A percentile compares a stretch with the other conserved stretches of the same genome.
Conservation (phyloP, 2,888 invertebrate genomes). For the Pyrgus malvae region DNA sequence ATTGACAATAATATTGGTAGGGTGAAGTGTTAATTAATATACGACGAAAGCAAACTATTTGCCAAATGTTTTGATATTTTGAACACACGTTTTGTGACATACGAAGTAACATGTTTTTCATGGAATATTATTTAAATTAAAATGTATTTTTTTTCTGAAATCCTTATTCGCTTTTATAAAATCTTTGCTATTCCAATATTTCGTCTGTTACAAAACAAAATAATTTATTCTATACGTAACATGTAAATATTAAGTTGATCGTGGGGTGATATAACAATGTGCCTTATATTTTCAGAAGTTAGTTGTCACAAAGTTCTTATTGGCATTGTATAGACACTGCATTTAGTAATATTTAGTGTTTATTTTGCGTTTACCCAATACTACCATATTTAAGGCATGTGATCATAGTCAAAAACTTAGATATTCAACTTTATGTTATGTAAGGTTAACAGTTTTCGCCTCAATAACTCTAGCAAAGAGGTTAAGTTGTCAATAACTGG, state of each 20-base stretch:
- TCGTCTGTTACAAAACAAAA: constrained; percentile 8
- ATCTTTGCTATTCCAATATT: too few species aligned
- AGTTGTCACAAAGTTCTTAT: constrained; percentile 21
- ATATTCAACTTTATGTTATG: too few species aligned
- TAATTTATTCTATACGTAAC: constrained; percentile 26
- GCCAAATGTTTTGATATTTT: constrained; percentile 20
- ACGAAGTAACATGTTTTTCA: background rate
- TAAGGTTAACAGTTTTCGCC: too few species aligned
- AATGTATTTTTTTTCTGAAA: too few species aligned
- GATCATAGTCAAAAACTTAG: constrained; percentile 4
- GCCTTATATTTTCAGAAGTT: constrained; percentile 22
- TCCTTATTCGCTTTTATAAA: background rate
- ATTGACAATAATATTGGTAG: constrained; percentile 18
- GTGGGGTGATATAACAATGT: constrained; percentile 27
- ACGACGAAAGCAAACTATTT: constrained; percentile 15
- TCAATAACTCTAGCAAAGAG: too few species aligned
- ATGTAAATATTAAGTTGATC: constrained; percentile 30
- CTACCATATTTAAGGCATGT: background rate
- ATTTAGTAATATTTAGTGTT: constrained; percentile 31
- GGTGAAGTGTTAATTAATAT: background rate
- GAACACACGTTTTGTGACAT: constrained; percentile 14
- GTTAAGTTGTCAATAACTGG: too few species aligned
- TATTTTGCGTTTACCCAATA: constrained; percentile 32
- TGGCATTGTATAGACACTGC: constrained; percentile 32
- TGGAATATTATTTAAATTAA: background rate